Evolutionary conservation across 53 echinoderm and acorn worm genomes (phyloP).

Genomic region (Paracentrotus lividus): DNA sequence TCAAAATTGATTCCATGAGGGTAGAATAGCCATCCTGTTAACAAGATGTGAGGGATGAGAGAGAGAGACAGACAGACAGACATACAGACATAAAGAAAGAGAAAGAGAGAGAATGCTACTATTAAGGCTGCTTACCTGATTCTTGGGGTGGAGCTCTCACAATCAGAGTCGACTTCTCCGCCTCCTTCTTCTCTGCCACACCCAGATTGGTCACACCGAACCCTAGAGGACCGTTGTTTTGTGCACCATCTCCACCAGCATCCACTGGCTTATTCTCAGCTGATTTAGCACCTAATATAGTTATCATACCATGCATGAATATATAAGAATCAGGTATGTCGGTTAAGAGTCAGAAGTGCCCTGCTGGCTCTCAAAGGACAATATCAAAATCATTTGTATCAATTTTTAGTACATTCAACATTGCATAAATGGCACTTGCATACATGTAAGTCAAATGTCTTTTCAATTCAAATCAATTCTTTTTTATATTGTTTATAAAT

Average conservation of each 20-base stretch:
- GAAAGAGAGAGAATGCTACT: neutral
- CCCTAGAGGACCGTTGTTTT: conserved; percentile 62
- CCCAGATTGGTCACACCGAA: conserved; percentile 88
- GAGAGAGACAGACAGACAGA: neutral
- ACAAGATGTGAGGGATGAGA: neutral
- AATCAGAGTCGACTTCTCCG: conserved; percentile 10
- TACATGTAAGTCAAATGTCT: too few relatives aligned
- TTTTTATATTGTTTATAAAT: too few relatives aligned
- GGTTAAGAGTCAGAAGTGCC: neutral
- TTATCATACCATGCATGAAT: neutral
- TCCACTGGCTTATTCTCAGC: conserved; percentile 26
- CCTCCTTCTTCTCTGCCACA: conserved; percentile 82
- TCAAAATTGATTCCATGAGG: too few relatives aligned
- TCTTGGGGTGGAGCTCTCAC: conserved; percentile 38
- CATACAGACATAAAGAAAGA: neutral
- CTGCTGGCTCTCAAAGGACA: too few relatives aligned
- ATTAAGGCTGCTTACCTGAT: neutral
- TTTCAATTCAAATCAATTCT: too few relatives aligned
- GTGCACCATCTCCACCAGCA: conserved; percentile 48
- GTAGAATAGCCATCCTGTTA: too few relatives aligned
- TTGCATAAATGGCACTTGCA: too few relatives aligned
- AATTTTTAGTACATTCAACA: too few relatives aligned
- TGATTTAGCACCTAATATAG: conserved; percentile 36
- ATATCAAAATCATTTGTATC: too few relatives aligned
- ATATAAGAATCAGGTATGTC: neutral